A percentile compares a stretch with the other conserved stretches of the same genome.
Evolutionary conservation across 2,888 invertebrate species (phyloP).

Genomic region (Euproctis similis): DNA sequence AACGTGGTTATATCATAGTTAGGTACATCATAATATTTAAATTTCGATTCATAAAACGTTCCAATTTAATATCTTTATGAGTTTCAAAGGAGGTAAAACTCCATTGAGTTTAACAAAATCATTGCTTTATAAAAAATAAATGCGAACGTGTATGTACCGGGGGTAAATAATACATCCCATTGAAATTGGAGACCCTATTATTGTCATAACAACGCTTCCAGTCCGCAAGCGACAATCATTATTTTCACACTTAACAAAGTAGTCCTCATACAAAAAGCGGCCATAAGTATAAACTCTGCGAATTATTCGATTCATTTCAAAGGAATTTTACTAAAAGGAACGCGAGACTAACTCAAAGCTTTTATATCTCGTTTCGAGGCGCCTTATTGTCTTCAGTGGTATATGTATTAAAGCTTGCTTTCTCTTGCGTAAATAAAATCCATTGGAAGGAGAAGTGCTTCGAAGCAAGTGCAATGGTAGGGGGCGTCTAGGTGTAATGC

Average conservation of each 20-base stretch:
- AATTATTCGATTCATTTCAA: slow-evolving; percentile 76
- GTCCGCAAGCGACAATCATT: slow-evolving; percentile 38
- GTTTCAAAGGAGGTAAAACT: slow-evolving; percentile 15
- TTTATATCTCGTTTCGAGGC: slow-evolving; percentile 71
- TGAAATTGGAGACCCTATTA: slow-evolving; percentile 26
- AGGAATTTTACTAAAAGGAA: slow-evolving; percentile 71
- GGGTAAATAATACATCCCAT: slow-evolving; percentile 23
- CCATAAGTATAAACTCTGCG: slow-evolving; percentile 62
- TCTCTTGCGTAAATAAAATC: slow-evolving; percentile 75
- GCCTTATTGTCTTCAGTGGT: slow-evolving; percentile 72
- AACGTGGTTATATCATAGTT: too few relatives aligned
- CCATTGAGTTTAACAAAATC: too few relatives aligned
- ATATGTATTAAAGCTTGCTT: slow-evolving; percentile 73
- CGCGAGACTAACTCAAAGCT: slow-evolving; percentile 72
- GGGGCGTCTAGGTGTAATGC: slow-evolving; percentile 66
- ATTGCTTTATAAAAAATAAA: too few relatives aligned
- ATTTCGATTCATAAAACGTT: too few relatives aligned
- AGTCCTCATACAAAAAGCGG: slow-evolving; percentile 50
- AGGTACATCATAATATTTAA: too few relatives aligned
- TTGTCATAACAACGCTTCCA: slow-evolving; percentile 26
- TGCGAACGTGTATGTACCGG: too few relatives aligned
- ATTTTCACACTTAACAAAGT: slow-evolving; percentile 53
- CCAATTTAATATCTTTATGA: too few relatives aligned
- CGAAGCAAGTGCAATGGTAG: slow-evolving; percentile 58
- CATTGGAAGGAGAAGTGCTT: slow-evolving; percentile 63